Evolutionary conservation across 2,888 invertebrate species (phyloP).

Genomic region (Drosophila diplacantha): DNA sequence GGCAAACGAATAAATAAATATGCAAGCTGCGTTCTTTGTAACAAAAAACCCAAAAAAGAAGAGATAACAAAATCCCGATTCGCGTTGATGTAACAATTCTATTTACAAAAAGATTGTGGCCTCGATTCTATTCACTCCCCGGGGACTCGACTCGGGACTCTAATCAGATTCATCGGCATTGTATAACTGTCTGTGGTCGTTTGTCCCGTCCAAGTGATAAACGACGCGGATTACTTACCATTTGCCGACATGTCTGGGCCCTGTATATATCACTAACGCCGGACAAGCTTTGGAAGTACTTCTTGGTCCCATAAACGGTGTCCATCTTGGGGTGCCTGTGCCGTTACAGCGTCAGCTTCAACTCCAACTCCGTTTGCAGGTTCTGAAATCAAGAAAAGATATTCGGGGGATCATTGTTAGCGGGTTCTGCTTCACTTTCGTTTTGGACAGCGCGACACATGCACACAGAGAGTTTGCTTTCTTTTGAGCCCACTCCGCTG

Average conservation of each 20-base stretch:
- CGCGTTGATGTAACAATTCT: conserved; percentile 37
- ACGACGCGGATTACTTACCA: conserved; percentile 72
- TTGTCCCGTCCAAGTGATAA: conserved; percentile 26
- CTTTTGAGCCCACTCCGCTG: conserved; percentile 45
- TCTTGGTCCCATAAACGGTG: conserved; percentile 78
- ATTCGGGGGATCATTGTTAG: conserved; percentile 18
- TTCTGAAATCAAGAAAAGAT: conserved; percentile 31
- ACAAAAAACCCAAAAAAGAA: background rate
- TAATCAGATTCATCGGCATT: conserved; percentile 24
- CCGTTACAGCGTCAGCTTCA: conserved; percentile 24
- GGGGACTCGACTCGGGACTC: background rate
- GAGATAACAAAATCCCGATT: conserved; percentile 4
- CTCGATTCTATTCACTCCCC: conserved; percentile 24
- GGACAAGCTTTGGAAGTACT: conserved; percentile 78
- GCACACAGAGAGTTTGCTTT: conserved; percentile 40
- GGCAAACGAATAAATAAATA: conserved; percentile 31
- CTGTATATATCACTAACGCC: conserved; percentile 77
- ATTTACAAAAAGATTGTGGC: conserved; percentile 21
- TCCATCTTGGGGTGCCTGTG: conserved; percentile 67
- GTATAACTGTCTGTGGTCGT: conserved; percentile 14
- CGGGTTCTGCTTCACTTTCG: conserved; percentile 50
- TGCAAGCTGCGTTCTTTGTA: conserved; percentile 32
- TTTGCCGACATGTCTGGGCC: conserved; percentile 75
- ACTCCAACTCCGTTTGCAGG: conserved; percentile 2
- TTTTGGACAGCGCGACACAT: conserved; percentile 33